Evolutionary conservation across 2,888 invertebrate species (phyloP).

Genomic region (Macroteleia sp.): DNA sequence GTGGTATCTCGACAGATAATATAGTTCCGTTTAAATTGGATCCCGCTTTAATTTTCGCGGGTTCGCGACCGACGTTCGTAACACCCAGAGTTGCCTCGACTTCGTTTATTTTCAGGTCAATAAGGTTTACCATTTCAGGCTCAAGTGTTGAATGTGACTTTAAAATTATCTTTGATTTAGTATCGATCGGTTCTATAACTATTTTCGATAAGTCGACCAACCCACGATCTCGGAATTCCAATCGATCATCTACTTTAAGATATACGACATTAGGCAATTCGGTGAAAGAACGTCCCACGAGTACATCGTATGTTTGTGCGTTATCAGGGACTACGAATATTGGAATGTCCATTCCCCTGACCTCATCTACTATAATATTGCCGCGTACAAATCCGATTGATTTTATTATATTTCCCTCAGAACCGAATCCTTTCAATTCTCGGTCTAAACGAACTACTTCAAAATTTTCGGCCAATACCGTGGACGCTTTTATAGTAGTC

Average conservation of each 20-base stretch:
- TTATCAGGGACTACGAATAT: conserved; percentile 67
- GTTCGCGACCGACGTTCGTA: too few relatives aligned
- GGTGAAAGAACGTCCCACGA: conserved; percentile 65
- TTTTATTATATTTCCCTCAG: neutral
- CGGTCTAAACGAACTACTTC: too few relatives aligned
- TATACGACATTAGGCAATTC: conserved; percentile 60
- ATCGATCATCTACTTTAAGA: conserved; percentile 7
- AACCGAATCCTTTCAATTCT: conserved; percentile 49
- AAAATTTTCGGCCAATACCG: too few relatives aligned
- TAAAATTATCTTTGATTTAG: neutral
- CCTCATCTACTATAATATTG: conserved; percentile 53
- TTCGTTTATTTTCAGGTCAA: too few relatives aligned
- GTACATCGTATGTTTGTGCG: conserved; percentile 63
- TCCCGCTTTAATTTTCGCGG: too few relatives aligned
- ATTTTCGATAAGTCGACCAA: conserved; percentile 3
- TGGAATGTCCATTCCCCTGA: conserved; percentile 35
- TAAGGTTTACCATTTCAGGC: too few relatives aligned
- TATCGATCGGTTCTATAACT: too few relatives aligned
- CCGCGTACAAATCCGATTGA: conserved; percentile 38
- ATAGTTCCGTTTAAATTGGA: too few relatives aligned
- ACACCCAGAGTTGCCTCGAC: too few relatives aligned
- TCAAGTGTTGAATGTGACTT: neutral
- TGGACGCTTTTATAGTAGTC: conserved; percentile 55
- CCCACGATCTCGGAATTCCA: conserved; percentile 7
- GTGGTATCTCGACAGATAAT: too few relatives aligned